Conservation (phyloP, 2,113 vertebrate genomes). For the Stictonetta naevosa region DNA sequence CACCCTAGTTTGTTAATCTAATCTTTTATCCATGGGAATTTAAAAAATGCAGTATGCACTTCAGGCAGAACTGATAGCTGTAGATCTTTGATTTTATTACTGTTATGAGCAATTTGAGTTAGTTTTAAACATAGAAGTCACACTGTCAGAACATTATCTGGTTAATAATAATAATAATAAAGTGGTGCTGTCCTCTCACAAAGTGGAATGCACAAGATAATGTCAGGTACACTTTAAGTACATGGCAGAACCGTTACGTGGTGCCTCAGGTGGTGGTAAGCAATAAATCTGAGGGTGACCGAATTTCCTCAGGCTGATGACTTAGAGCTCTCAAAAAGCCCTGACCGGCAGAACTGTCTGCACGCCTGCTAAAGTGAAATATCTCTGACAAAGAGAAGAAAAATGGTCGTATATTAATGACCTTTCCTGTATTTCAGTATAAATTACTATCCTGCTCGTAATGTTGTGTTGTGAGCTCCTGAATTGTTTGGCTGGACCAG, state of each 20-base stretch:
- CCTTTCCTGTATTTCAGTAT: not conserved
- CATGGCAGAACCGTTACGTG: not conserved
- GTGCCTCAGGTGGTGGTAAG: not conserved
- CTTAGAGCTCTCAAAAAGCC: not conserved
- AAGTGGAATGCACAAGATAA: not conserved
- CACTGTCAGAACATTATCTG: not conserved
- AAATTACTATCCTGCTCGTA: not conserved
- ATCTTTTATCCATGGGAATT: not conserved
- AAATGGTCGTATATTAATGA: not conserved
- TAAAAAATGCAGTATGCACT: not conserved
- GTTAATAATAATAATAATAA: not conserved
- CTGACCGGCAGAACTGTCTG: not conserved
- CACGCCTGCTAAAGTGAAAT: not conserved
- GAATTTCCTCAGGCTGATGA: not conserved
- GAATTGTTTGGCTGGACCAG: not conserved
- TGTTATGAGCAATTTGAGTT: not conserved
- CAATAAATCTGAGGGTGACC: not conserved
- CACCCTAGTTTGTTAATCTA: not conserved
- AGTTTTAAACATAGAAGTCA: not conserved
- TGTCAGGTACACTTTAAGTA: not conserved
- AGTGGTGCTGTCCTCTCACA: not conserved
- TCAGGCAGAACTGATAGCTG: not conserved
- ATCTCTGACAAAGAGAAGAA: not conserved
- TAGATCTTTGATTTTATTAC: not conserved
- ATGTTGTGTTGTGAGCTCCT: not conserved